These are phyloP conservation scores for Morinoia aosen DNA, from an alignment of 2,888 invertebrate genomes.

Conservation along the genomic window DNA sequence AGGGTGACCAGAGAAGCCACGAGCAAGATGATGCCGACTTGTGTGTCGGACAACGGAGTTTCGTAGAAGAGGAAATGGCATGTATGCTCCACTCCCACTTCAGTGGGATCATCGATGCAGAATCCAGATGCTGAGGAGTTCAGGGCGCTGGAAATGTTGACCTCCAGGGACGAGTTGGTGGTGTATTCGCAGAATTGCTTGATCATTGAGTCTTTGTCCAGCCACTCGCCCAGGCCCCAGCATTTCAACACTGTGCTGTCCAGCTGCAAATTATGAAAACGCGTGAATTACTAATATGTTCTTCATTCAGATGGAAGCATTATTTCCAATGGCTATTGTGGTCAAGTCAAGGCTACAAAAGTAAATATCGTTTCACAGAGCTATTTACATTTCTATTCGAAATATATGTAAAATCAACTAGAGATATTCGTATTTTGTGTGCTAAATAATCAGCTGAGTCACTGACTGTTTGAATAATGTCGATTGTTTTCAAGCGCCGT, in stretches of 20 bases:
- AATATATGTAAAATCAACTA: neutral
- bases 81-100: constrained; percentile 35
- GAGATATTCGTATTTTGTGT: neutral
- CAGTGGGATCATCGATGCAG: constrained; percentile 28
- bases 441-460: neutral
- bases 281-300: neutral
- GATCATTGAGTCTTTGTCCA: constrained; percentile 69
- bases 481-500: no score
- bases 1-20: constrained; percentile 72
- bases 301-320: neutral
- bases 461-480: no score
- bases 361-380: no score
- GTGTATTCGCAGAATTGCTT: constrained; percentile 69
- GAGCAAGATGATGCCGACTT: constrained; percentile 73
- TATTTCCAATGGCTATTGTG: neutral
- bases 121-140: neutral
- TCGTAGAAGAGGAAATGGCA: constrained; percentile 65
- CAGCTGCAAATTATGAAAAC: constrained; percentile 69
- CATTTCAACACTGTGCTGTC: constrained; percentile 71
- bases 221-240: constrained; percentile 70
- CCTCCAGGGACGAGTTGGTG: neutral
- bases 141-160: neutral
- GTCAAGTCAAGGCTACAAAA: no score
- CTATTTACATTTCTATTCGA: neutral
- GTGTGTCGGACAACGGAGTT: constrained; percentile 70